Percentiles rank a stretch among this genome's conserved stretches.
These are phyloP conservation scores for Ophioninae sp. DNA, from an alignment of 2,888 invertebrate genomes.

Conservation along the genomic window DNA sequence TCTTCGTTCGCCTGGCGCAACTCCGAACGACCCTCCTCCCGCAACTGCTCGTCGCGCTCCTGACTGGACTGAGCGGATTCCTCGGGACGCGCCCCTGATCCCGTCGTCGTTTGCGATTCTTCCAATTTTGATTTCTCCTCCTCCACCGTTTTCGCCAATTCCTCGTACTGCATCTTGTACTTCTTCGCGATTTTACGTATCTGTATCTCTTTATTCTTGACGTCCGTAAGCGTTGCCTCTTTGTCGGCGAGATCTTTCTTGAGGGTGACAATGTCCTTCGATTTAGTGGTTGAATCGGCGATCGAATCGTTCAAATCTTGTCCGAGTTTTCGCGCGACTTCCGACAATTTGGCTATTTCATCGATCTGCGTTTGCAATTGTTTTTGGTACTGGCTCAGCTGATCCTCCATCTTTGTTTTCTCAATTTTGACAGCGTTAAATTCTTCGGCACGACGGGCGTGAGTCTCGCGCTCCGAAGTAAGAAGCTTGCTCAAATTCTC, in stretches of 20 bases:
- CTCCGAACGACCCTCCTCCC: constrained; percentile 82
- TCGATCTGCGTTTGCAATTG: constrained; percentile 83
- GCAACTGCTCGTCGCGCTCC: constrained; percentile 81
- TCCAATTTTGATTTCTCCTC: constrained; percentile 84
- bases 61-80: constrained; percentile 75
- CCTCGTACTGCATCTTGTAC: constrained; percentile 93
- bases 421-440: constrained; percentile 84
- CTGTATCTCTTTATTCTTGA: constrained; percentile 87
- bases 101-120: constrained; percentile 80
- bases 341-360: constrained; percentile 78
- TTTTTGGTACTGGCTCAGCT: constrained; percentile 84
- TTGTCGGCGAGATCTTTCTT: constrained; percentile 86
- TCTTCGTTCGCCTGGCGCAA: constrained; percentile 76
- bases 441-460: constrained; percentile 87
- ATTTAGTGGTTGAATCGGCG: constrained; percentile 83
- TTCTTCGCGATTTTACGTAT: constrained; percentile 95
- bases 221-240: constrained; percentile 86
- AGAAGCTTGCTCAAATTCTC: constrained; percentile 91
- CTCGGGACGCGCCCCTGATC: constrained; percentile 74
- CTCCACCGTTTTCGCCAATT: constrained; percentile 86
- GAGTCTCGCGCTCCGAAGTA: constrained; percentile 88
- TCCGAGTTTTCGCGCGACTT: constrained; percentile 85
- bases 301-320: constrained; percentile 87
- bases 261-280: constrained; percentile 85
- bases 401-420: constrained; percentile 87